Conservation (phyloP, 1,140 invertebrate species). For the Eufriesea mexicana region DNA sequence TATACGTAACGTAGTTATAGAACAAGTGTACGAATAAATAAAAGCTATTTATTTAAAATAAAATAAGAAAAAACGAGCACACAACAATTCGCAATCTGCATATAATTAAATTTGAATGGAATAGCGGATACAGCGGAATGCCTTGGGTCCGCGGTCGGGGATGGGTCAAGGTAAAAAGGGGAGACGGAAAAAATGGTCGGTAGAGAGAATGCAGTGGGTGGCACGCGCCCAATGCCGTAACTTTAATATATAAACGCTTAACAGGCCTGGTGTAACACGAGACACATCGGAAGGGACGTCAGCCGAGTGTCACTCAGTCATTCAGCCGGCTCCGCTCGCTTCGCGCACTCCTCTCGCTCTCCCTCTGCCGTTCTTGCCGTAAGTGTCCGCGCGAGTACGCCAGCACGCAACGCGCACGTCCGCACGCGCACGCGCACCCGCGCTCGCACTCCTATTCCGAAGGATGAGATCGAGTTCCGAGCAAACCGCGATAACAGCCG, state of each 20-base stretch:
- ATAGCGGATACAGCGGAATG: neutral
- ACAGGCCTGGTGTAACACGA: slow-evolving; percentile 78
- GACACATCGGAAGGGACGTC: slow-evolving; percentile 81
- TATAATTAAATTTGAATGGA: neutral
- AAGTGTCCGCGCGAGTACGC: slow-evolving; percentile 51
- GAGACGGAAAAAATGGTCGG: slow-evolving; percentile 50
- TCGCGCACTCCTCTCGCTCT: slow-evolving; percentile 19
- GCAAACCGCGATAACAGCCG: slow-evolving; percentile 42
- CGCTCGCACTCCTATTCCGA: slow-evolving; percentile 61
- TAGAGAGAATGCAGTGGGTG: slow-evolving; percentile 73
- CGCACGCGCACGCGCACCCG: slow-evolving; percentile 6
- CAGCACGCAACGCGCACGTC: slow-evolving; percentile 18
- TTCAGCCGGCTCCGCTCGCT: slow-evolving; percentile 68
- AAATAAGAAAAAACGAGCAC: too few relatives aligned
- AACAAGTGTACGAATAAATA: too few relatives aligned
- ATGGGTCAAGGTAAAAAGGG: slow-evolving; percentile 34
- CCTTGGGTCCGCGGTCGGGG: neutral
- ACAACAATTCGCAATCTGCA: too few relatives aligned
- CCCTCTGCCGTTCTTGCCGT: slow-evolving; percentile 29
- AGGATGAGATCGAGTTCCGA: slow-evolving; percentile 54
- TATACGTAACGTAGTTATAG: too few relatives aligned
- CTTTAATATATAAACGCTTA: slow-evolving; percentile 80
- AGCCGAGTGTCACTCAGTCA: slow-evolving; percentile 79
- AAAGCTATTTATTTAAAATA: too few relatives aligned
- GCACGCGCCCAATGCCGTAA: slow-evolving; percentile 80